A percentile compares a stretch with the other conserved stretches of the same genome.
phyloP scores from a whole-genome alignment of 35 echinoderm and acorn worm species.

The Lytechinus variegatus region DNA sequence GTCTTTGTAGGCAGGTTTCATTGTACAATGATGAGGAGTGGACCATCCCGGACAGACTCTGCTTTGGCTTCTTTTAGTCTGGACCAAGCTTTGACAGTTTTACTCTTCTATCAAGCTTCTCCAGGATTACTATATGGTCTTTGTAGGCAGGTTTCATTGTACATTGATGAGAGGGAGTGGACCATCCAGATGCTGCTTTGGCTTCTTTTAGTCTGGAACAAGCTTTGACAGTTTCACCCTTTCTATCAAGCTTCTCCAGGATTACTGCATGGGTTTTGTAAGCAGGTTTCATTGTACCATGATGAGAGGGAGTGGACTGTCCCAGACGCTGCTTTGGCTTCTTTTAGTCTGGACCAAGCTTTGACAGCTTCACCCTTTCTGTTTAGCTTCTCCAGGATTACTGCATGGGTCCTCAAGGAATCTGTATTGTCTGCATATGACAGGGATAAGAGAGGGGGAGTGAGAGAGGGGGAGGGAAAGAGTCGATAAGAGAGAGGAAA shows the following conservation, averaged over 20 bases:
- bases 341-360: slow-evolving; percentile 13
- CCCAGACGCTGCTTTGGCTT: not conserved
- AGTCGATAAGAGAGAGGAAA: not conserved
- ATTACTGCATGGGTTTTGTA: not conserved
- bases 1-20: too few relatives aligned
- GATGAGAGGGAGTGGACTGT: not conserved
- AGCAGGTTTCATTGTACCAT: not conserved
- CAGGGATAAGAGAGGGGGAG: not conserved
- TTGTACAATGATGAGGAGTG: too few relatives aligned
- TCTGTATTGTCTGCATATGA: not conserved
- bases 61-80: too few relatives aligned
- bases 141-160: too few relatives aligned
- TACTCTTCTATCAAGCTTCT: too few relatives aligned
- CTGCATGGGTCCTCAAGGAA: not conserved
- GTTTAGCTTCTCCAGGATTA: not conserved
- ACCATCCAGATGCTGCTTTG: too few relatives aligned
- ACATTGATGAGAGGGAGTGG: too few relatives aligned
- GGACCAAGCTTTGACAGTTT: too few relatives aligned
- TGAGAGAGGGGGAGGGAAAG: not conserved
- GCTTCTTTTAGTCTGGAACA: not conserved
- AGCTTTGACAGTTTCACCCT: slow-evolving; percentile 3
- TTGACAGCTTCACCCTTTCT: slow-evolving; percentile 23
- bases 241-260: not conserved
- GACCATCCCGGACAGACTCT: too few relatives aligned
- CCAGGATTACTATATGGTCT: too few relatives aligned